A percentile compares a stretch with the other conserved stretches of the same genome.
Conservation (phyloP, 2,888 invertebrate genomes). For the Antitype chi region DNA sequence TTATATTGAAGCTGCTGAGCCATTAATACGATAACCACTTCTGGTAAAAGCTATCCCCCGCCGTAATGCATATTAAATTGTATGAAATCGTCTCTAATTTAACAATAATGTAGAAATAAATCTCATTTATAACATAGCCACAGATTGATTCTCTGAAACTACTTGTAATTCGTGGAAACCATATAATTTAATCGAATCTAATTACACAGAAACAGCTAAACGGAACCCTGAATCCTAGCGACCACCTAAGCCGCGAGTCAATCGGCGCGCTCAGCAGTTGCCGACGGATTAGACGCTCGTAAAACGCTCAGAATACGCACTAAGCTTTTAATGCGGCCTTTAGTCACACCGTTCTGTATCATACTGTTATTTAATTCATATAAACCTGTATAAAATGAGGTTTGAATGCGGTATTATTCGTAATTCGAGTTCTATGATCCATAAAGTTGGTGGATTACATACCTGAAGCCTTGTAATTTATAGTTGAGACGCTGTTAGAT, state of each 20-base stretch:
- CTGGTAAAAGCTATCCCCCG: neutral
- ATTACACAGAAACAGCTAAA: conserved; percentile 5
- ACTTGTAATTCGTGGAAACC: neutral
- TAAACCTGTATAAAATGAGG: conserved; percentile 47
- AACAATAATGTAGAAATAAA: neutral
- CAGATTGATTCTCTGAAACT: too few relatives aligned
- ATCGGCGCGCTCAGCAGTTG: conserved; percentile 48
- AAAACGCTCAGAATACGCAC: conserved; percentile 75
- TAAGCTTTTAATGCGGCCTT: conserved; percentile 65
- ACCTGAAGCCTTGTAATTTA: conserved; percentile 1
- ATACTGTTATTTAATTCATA: conserved; percentile 42
- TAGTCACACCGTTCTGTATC: conserved; percentile 74
- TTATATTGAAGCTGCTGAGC: neutral
- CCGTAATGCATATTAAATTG: neutral
- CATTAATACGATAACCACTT: neutral
- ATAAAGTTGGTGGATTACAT: conserved; percentile 34
- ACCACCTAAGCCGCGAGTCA: conserved; percentile 64
- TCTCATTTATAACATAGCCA: neutral
- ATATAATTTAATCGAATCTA: neutral
- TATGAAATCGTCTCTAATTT: neutral
- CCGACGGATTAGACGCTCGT: conserved; percentile 79
- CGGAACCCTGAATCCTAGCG: conserved; percentile 46
- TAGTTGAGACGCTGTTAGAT: neutral
- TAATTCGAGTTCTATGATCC: conserved; percentile 11
- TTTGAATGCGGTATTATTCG: conserved; percentile 25